Conservation (phyloP, 1,140 invertebrate species). For the Heliconius nattereri region DNA sequence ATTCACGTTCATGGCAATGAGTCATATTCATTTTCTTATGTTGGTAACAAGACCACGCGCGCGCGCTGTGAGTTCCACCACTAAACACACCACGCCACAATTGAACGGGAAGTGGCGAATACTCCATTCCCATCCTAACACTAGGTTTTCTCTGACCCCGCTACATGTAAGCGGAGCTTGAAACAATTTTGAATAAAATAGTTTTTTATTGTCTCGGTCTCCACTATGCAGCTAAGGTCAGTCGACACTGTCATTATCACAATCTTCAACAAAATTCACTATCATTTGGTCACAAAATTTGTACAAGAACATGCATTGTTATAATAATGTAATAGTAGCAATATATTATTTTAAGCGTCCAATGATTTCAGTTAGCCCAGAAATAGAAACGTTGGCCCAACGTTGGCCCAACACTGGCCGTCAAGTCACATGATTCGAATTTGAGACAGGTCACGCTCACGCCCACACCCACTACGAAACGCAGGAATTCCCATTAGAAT, state of each 20-base stretch:
- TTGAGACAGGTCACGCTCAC: slow-evolving; percentile 62
- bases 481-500: slow-evolving; percentile 17
- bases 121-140: no score
- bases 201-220: background rate
- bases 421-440: slow-evolving; percentile 72
- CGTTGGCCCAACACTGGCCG: slow-evolving; percentile 58
- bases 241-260: background rate
- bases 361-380: slow-evolving; percentile 24
- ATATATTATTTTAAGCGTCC: background rate
- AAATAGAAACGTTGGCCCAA: slow-evolving; percentile 65
- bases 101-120: no score
- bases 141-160: no score
- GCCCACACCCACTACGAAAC: slow-evolving; percentile 49
- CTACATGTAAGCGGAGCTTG: no score
- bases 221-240: no score
- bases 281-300: no score
- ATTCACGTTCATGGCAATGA: background rate
- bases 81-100: no score
- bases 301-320: background rate
- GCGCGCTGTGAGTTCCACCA: no score
- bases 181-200: no score
- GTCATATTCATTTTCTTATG: no score
- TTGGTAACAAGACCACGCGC: no score
- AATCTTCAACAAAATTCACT: background rate
- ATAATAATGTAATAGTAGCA: background rate